These are phyloP conservation scores for Ditylenchus dipsaci DNA, from an alignment of 1,140 invertebrate species.

Conservation along the genomic window DNA sequence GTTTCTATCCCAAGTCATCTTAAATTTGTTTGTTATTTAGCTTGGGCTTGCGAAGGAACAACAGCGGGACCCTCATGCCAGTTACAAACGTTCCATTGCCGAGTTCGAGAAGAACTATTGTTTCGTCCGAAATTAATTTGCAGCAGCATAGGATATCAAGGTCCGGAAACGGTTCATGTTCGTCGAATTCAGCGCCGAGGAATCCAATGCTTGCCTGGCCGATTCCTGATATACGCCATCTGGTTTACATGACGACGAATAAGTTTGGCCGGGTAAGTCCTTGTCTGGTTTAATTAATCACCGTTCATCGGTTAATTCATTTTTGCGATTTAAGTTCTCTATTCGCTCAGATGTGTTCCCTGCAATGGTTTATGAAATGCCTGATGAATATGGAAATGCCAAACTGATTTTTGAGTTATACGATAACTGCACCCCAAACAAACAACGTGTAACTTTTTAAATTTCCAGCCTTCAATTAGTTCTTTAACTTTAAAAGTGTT, in stretches of 20 bases:
- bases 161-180: no score
- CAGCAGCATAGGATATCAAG: no score
- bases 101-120: no score
- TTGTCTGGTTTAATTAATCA: neutral
- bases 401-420: neutral
- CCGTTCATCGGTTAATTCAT: neutral
- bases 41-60: no score
- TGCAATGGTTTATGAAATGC: neutral
- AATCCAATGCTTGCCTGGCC: neutral
- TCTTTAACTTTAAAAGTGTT: no score
- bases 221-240: conserved; percentile 1
- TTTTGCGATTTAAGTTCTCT: neutral
- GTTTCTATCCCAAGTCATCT: neutral
- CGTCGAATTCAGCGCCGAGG: no score
- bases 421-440: neutral
- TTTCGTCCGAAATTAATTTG: no score
- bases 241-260: neutral
- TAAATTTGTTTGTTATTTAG: neutral
- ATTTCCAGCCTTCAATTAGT: neutral
- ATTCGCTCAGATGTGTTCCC: neutral
- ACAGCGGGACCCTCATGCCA: no score
- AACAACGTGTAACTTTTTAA: neutral
- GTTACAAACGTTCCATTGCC: no score
- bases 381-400: neutral
- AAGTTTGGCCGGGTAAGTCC: neutral